A percentile compares a stretch with the other conserved stretches of the same genome.
These are phyloP conservation scores for Muschampia plurimacula DNA, from an alignment of 2,888 invertebrate species.

Conservation along the genomic window DNA sequence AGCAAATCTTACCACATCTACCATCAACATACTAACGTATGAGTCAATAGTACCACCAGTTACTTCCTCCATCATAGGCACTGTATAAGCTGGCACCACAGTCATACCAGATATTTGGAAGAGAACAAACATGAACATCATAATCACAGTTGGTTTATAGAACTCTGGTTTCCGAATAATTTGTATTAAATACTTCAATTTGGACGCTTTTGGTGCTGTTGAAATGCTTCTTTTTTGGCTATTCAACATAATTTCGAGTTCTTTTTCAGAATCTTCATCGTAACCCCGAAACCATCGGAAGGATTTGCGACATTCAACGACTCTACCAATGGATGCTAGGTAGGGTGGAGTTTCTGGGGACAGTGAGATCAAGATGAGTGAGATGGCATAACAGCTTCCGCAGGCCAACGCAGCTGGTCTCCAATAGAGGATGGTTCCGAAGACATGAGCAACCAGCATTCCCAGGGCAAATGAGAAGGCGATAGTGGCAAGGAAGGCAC, in stretches of 20 bases:
- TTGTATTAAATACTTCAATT: conserved; percentile 60
- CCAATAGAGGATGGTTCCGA: conserved; percentile 88
- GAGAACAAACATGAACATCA: conserved; percentile 88
- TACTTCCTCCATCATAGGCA: conserved; percentile 86
- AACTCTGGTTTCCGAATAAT: conserved; percentile 79
- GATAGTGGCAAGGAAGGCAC: conserved; percentile 87
- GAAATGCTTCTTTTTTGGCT: conserved; percentile 68
- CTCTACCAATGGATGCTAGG: conserved; percentile 84
- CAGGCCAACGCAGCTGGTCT: conserved; percentile 83
- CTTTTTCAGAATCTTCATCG: conserved; percentile 72
- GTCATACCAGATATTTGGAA: conserved; percentile 90
- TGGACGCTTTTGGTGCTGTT: conserved; percentile 62
- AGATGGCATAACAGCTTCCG: conserved; percentile 76
- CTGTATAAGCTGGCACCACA: conserved; percentile 89
- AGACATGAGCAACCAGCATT: conserved; percentile 86
- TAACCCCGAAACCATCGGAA: conserved; percentile 86
- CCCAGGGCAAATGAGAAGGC: conserved; percentile 88
- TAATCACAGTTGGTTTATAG: conserved; percentile 85
- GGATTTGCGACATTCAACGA: conserved; percentile 83
- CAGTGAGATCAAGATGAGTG: conserved; percentile 80
- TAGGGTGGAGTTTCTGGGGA: conserved; percentile 89
- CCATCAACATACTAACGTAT: conserved; percentile 87
- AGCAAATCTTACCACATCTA: conserved; percentile 87
- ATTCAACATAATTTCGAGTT: conserved; percentile 75
- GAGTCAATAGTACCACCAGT: conserved; percentile 86